These are phyloP conservation scores for Elgaria multicarinata DNA, from an alignment of 2,113 vertebrate species.

Conservation along the genomic window DNA sequence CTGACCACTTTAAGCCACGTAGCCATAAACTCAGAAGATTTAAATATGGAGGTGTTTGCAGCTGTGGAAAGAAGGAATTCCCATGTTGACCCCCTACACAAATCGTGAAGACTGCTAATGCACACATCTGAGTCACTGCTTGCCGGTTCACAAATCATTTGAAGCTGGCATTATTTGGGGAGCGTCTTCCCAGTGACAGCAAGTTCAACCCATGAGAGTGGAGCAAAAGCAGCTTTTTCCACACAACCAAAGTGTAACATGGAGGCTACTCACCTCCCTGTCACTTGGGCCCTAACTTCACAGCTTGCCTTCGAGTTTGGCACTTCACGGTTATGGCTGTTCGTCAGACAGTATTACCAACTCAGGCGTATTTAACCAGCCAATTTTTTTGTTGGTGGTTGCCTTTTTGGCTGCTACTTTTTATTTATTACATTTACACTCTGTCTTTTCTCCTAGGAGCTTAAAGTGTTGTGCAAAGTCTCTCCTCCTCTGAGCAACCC, in stretches of 20 bases:
- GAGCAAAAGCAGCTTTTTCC: background rate
- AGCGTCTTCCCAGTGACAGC: background rate
- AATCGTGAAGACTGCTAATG: background rate
- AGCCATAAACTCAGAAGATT: background rate
- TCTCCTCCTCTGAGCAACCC: background rate
- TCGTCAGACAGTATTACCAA: too few species aligned
- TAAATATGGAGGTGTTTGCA: background rate
- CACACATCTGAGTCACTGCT: background rate
- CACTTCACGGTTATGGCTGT: background rate
- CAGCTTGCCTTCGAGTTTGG: background rate
- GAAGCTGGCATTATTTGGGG: background rate
- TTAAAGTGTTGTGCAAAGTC: background rate
- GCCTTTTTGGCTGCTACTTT: background rate
- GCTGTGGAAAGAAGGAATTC: background rate
- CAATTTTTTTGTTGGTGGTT: background rate
- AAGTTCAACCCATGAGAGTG: background rate
- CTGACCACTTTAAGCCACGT: background rate
- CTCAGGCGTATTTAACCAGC: too few species aligned
- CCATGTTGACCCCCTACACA: background rate
- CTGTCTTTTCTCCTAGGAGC: background rate
- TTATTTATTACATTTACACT: too few species aligned
- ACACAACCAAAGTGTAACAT: background rate
- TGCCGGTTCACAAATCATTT: background rate
- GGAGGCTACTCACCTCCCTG: too few species aligned
- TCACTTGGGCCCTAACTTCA: background rate